Evolutionary conservation across 2,888 invertebrate species (phyloP), one percentile per base, ranked within the genome.

Genomic region (Epinotia ramella): DNA sequence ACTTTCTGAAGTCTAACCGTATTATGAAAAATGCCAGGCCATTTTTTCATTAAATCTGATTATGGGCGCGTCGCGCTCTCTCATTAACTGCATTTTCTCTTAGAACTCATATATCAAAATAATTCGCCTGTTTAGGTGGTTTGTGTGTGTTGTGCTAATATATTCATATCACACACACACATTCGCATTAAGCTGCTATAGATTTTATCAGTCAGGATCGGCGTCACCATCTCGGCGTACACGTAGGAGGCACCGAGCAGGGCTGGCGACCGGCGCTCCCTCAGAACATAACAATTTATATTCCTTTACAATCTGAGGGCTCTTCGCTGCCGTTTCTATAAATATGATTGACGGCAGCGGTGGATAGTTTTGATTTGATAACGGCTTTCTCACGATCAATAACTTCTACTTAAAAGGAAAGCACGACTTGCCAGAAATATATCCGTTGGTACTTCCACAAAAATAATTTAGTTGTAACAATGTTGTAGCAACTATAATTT

Each of bases 351-450:
- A n/a, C 40, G 18, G 46, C 11, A 46, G 18, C 53, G n/a, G n/a
- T 53, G 9, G 53, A 66, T 11, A 57, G 28, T 33, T 28, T 66
- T 63, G 1, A 65, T 24, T 65, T 28, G 24, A n/a, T 28, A 28
- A 16, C 46, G 53, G 66, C 66, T 66, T 53, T 33, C 49, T 53
- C 28, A 65, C n/a, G 16, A 49, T 65, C 49, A 3, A 65, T 65
- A 33, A 53, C n/a, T 33, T 28, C 46, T n/a, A 53, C 53, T 18
- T 6, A 28, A 28, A 28, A 28, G 28, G 66, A 66, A 18, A 66
- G 66, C 53, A 56, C 12, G 53, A 33, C 11, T 63, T 53, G n/a
- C n/a, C 18, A 66, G n/a, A 53, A 18, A 33, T 33, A 66, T 53
- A n/a, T 66, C 53, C 33, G 33, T 66, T 16, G 53, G 18, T 65